Percentiles rank a stretch among this genome's conserved stretches.
Conservation (phyloP, 2,113 vertebrate genomes). For the Pongo pygmaeus region DNA sequence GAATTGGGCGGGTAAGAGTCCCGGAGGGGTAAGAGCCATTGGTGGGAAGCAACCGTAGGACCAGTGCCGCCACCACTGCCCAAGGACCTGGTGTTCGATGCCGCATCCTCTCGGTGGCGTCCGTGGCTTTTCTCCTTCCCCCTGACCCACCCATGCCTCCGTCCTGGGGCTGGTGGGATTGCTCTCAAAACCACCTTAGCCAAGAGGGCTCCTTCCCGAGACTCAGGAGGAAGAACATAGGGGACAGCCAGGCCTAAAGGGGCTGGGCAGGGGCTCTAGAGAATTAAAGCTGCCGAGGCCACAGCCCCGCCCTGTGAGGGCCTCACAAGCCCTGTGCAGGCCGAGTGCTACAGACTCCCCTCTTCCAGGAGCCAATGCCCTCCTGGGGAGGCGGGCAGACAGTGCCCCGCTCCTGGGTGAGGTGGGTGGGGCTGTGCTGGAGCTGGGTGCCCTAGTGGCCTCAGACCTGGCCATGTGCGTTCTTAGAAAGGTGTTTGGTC, state of each 20-base stretch:
- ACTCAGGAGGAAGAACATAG: neutral
- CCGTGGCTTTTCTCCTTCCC: neutral
- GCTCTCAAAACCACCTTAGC: neutral
- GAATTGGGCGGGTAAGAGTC: neutral
- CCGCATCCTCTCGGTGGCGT: neutral
- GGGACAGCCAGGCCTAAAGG: neutral
- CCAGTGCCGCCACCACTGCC: neutral
- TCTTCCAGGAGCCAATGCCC: neutral
- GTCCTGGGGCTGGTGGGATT: neutral
- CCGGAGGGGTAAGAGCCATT: neutral
- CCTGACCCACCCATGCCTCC: neutral
- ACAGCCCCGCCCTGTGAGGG: neutral
- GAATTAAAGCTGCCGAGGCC: neutral
- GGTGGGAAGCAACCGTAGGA: neutral
- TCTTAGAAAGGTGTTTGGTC: neutral
- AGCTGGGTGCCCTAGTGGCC: neutral
- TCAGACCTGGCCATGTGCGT: neutral
- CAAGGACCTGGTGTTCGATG: neutral
- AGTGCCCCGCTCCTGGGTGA: neutral
- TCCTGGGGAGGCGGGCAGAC: neutral
- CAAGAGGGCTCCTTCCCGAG: neutral
- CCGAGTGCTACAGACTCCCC: neutral
- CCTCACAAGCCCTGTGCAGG: neutral
- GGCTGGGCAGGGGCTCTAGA: neutral
- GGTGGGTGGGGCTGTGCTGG: neutral